phyloP scores from a whole-genome alignment of 2,888 invertebrate species.

The Plebejus melissa region DNA sequence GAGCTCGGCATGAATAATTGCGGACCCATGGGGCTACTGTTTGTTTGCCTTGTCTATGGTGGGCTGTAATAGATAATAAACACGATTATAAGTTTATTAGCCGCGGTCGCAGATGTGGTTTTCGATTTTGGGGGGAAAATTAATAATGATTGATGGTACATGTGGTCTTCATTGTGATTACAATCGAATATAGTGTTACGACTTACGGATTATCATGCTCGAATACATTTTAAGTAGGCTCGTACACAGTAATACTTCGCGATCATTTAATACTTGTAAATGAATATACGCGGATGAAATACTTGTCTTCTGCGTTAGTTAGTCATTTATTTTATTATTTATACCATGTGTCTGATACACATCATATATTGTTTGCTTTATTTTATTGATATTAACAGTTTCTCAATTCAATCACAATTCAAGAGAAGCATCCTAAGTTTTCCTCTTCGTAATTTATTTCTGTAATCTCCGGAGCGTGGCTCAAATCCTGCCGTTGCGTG shows the following conservation, averaged over 20 bases:
- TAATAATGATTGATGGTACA: conserved; percentile 37
- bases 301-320: not conserved
- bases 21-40: conserved; percentile 46
- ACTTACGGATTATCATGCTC: conserved; percentile 6
- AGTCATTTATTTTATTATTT: not conserved
- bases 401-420: not conserved
- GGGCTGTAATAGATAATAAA: conserved; percentile 59
- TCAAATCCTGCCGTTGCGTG: conserved; percentile 28
- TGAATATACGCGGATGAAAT: not conserved
- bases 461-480: conserved; percentile 24
- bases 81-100: conserved; percentile 70
- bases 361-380: not conserved
- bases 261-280: not conserved
- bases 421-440: not conserved
- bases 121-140: conserved; percentile 33
- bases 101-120: conserved; percentile 51
- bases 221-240: conserved; percentile 2
- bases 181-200: conserved; percentile 23
- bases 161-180: conserved; percentile 24
- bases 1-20: conserved; percentile 50
- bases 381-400: not conserved
- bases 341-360: not conserved
- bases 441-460: conserved; percentile 25
- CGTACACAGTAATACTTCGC: not conserved
- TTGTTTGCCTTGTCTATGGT: conserved; percentile 39